Evolutionary conservation across 1,140 invertebrate species (phyloP).

Genomic region (Heliconius hewitsoni): DNA sequence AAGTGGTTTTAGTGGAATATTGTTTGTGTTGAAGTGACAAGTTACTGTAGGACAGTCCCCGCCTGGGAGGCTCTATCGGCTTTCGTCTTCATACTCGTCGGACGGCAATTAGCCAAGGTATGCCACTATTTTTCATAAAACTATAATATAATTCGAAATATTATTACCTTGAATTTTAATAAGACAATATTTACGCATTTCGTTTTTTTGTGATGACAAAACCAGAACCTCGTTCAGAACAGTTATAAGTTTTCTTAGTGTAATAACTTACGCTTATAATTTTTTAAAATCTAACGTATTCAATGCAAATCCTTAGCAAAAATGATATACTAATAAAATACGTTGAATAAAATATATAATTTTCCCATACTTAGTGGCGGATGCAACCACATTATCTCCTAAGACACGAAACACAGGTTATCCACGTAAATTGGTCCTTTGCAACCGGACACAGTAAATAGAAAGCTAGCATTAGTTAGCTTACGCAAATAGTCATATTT

Average conservation of each 20-base stretch:
- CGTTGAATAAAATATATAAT: neutral
- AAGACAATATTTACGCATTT: too few species aligned
- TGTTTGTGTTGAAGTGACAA: constrained; percentile 68
- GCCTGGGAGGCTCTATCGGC: constrained; percentile 71
- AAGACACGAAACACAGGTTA: constrained; percentile 33
- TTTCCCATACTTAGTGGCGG: constrained; percentile 19
- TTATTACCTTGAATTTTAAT: neutral
- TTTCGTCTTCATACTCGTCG: constrained; percentile 59
- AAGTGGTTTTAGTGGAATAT: constrained; percentile 17
- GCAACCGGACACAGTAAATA: constrained; percentile 29
- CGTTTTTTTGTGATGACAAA: neutral
- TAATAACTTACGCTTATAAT: neutral
- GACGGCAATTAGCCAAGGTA: constrained; percentile 66
- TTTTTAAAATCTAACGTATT: neutral
- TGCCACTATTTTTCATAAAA: constrained; percentile 40
- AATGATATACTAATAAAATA: neutral
- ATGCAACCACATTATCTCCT: constrained; percentile 23
- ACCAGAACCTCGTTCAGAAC: neutral
- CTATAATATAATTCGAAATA: constrained; percentile 7
- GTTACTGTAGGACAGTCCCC: constrained; percentile 74
- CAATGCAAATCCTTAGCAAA: neutral
- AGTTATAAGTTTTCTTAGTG: neutral
- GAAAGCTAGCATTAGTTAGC: constrained; percentile 17
- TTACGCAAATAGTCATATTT: constrained; percentile 24
- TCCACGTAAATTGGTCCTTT: constrained; percentile 29